phyloP scores from a whole-genome alignment of 2,888 invertebrate species.

The Leucoptera coffeella region DNA sequence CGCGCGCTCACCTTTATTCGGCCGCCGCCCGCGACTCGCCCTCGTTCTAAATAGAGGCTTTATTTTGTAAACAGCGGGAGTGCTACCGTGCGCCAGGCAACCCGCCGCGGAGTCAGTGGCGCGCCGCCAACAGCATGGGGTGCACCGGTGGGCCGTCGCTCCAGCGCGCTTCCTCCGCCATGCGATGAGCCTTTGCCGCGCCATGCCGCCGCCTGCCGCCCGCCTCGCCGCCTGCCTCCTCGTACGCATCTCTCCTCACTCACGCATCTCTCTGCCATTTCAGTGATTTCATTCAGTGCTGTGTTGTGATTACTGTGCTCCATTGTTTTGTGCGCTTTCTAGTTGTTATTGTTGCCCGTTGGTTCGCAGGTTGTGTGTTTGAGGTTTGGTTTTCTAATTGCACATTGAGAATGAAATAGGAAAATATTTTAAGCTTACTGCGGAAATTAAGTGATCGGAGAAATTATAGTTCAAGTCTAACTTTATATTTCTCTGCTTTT shows the following conservation, averaged over 20 bases:
- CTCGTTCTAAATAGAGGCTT: constrained; percentile 48
- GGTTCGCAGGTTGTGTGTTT: no score
- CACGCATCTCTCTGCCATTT: no score
- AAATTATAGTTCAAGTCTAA: no score
- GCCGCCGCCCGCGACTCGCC: constrained; percentile 49
- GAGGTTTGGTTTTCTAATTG: no score
- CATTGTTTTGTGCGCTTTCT: no score
- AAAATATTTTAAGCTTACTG: no score
- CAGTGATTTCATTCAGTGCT: no score
- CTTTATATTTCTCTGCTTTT: no score
- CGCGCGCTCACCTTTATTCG: constrained; percentile 46
- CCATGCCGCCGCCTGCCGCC: constrained; percentile 11
- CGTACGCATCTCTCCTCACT: constrained; percentile 27
- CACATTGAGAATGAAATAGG: no score
- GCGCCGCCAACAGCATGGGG: constrained; percentile 36
- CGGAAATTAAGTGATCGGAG: no score
- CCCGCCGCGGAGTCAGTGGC: constrained; percentile 16
- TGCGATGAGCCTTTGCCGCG: constrained; percentile 15
- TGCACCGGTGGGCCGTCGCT: constrained; percentile 16
- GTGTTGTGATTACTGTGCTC: no score
- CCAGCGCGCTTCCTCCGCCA: constrained; percentile 10
- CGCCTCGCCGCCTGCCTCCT: constrained; percentile 34
- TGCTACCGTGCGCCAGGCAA: constrained; percentile 32
- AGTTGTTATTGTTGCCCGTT: no score
- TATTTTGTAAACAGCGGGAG: constrained; percentile 48